phyloP scores from a whole-genome alignment of 2,888 invertebrate species.

The Spisula solida region DNA sequence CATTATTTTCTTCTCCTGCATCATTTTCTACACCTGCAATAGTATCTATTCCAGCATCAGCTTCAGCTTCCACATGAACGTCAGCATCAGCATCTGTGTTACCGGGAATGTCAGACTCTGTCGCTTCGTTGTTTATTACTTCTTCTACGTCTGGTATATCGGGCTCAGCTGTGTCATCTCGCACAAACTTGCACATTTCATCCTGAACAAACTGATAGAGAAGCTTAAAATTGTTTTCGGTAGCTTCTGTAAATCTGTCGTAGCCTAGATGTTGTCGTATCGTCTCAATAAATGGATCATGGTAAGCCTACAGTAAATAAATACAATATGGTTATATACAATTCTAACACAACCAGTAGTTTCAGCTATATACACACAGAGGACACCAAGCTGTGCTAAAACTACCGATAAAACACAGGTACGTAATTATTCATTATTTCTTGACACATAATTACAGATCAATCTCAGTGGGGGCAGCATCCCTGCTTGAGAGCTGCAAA shows the following conservation, averaged over 20 bases:
- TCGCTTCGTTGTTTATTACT: not conserved
- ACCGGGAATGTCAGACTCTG: not conserved
- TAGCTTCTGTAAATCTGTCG: constrained; percentile 95
- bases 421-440: too few species aligned
- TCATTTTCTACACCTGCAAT: not conserved
- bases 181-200: constrained; percentile 66
- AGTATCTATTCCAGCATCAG: constrained; percentile 9
- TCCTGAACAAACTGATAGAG: constrained; percentile 71
- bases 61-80: constrained; percentile 3
- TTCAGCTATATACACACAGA: too few species aligned
- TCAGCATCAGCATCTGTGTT: not conserved
- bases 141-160: not conserved
- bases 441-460: too few species aligned
- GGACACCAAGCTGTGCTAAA: too few species aligned
- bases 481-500: too few species aligned
- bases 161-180: constrained; percentile 45
- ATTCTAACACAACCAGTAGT: too few species aligned
- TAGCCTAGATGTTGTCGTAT: constrained; percentile 93
- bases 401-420: too few species aligned
- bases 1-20: too few species aligned
- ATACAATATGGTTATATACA: not conserved
- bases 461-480: too few species aligned
- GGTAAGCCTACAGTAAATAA: constrained; percentile 91
- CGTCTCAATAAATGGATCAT: constrained; percentile 94
- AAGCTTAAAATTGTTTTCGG: constrained; percentile 90